Base-by-base conservation (phyloP, 2,888 invertebrate genomes). In the Drosophila flavopinicola region DNA sequence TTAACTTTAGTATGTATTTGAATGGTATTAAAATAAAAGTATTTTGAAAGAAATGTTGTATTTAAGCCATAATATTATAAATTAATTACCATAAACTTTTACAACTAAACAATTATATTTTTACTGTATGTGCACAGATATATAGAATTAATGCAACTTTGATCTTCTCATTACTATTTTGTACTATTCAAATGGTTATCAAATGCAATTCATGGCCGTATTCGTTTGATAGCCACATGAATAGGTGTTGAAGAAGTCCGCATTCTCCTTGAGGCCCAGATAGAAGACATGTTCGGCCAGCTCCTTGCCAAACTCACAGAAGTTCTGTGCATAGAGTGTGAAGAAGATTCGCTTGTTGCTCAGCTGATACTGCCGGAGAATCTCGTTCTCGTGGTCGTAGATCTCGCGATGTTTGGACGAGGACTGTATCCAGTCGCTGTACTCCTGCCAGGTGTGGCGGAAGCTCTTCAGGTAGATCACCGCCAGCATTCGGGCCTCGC, bases 251-350 rank as follows among this genome's bases (percentile, higher is more conserved):
- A 68, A 78, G 20, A 90, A 90, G 29, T 90, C 90, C 0, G 29
- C 41, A 44, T 85, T 90, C 56, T 89, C 85, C 37, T 87, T 88
- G 5, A 90, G 61, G 0, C 91, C 91, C 49, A 90, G 56, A 57
- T 84, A 90, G 59, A 90, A 90, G 1, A 90, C 83, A 58, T 85
- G 83, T 24, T 90, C 90, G 0, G 91, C 89, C 39, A 90, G 60
- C 25, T 88, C 87, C 45, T 87, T 88, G 41, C 90, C 90, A 56
- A 90, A 90, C 23, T 90, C 88, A 44, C 90, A 90, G 51, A 90
- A 90, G 35, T 90, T 90, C 57, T 90, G 90, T 0, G 88, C 91
- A 27, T 87, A 90, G 0, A 91, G 67, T 0, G 90, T 89, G 17
- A 89, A 90, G 53, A 90, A 89, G 6, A 90, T 47, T 1, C 80